Percentiles rank a stretch among this genome's conserved stretches.
Conservation (phyloP, 2,888 invertebrate genomes). For the Mythimna loreyi region DNA sequence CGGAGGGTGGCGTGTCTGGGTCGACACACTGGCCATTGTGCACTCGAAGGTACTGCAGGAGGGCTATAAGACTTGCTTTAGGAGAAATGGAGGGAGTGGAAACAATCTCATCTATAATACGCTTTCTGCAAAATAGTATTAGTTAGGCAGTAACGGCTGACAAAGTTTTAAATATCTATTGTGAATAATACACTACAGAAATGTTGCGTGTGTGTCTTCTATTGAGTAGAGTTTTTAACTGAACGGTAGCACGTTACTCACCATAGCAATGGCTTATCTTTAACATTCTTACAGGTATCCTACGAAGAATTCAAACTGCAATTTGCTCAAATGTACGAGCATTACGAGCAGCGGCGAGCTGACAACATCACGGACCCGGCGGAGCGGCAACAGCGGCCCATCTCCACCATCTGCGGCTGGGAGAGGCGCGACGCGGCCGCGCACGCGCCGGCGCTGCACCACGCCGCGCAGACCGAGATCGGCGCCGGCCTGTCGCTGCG, state of each 20-base stretch:
- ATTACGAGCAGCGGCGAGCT: conserved; percentile 97
- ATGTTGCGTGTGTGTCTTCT: no score
- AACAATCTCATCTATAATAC: no score
- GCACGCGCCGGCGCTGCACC: conserved; percentile 17
- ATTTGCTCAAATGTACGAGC: conserved; percentile 99
- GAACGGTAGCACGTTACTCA: background rate
- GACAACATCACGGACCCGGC: conserved; percentile 99
- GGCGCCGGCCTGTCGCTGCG: conserved; percentile 85
- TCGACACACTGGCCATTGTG: conserved; percentile 99
- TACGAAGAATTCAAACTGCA: conserved; percentile 99
- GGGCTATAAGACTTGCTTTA: no score
- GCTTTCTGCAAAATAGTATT: no score
- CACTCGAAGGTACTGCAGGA: conserved; percentile 96
- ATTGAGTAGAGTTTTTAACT: background rate
- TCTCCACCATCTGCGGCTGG: conserved; percentile 99
- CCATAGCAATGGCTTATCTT: background rate
- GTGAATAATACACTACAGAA: no score
- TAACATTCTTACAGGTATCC: conserved; percentile 93
- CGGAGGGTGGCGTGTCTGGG: conserved; percentile 99
- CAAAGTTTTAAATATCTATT: no score
- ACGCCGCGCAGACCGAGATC: conserved; percentile 86
- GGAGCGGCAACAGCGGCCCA: conserved; percentile 97
- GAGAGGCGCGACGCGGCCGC: conserved; percentile 90
- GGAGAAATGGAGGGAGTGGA: no score
- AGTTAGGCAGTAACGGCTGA: no score